A percentile compares a stretch with the other conserved stretches of the same genome.
These are phyloP conservation scores for Phainopepla nitens DNA, from an alignment of 2,113 vertebrate species.

Conservation along the genomic window DNA sequence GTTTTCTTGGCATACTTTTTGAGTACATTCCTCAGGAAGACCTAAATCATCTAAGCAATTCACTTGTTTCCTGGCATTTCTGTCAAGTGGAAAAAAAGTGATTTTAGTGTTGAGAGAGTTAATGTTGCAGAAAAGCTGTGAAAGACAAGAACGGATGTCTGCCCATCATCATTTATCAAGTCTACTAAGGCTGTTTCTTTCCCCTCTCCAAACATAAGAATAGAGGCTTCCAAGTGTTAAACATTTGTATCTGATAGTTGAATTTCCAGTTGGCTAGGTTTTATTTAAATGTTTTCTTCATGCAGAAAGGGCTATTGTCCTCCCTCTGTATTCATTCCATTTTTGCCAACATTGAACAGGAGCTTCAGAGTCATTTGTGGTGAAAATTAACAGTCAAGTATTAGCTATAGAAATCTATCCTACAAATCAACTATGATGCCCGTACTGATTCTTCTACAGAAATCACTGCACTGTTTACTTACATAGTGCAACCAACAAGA, in stretches of 20 bases:
- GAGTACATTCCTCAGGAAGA: not conserved
- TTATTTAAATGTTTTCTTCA: not conserved
- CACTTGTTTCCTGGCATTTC: not conserved
- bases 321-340: not conserved
- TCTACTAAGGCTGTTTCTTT: not conserved
- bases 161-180: not conserved
- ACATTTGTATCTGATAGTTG: not conserved
- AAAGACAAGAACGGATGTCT: not conserved
- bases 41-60: not conserved
- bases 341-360: not conserved
- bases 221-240: not conserved
- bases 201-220: not conserved
- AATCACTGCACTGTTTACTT: not conserved
- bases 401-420: not conserved
- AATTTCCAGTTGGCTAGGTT: not conserved
- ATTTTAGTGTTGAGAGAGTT: not conserved
- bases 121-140: not conserved
- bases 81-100: not conserved
- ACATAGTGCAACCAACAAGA: not conserved
- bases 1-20: not conserved
- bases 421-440: not conserved
- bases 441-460: not conserved
- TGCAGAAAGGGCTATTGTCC: not conserved
- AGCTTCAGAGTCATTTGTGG: not conserved
- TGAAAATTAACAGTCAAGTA: not conserved